A percentile compares a stretch with the other conserved stretches of the same genome.
Conservation (phyloP, 2,797 vertebrate species). For the Fringilla coelebs region DNA sequence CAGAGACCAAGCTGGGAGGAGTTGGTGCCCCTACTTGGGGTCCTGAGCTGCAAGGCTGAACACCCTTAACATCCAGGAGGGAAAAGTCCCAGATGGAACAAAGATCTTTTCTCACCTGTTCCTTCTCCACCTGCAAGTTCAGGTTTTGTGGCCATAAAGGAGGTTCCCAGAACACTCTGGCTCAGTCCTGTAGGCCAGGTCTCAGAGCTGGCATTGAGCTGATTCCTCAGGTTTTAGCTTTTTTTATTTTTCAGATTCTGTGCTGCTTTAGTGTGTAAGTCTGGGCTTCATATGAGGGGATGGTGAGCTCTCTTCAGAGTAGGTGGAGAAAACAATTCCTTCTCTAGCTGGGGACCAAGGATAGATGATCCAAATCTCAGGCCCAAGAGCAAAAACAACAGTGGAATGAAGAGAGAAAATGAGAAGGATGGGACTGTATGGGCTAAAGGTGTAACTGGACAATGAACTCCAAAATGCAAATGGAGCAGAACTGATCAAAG, state of each 20-base stretch:
- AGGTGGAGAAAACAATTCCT: background rate
- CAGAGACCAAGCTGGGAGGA: background rate
- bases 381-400: background rate
- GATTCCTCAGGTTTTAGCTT: background rate
- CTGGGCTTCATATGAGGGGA: background rate
- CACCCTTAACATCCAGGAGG: background rate
- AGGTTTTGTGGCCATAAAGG: background rate
- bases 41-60: rapidly evolving
- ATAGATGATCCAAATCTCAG: background rate
- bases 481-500: rapidly evolving
- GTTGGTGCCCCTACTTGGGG: rapidly evolving
- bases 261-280: background rate
- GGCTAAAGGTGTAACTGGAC: rapidly evolving
- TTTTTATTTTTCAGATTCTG: background rate
- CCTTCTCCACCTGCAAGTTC: background rate
- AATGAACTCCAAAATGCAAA: background rate
- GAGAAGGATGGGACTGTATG: background rate
- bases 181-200: background rate
- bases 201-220: rapidly evolving
- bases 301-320: background rate
- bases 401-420: background rate
- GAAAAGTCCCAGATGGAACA: background rate
- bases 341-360: background rate
- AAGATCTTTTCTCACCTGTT: background rate
- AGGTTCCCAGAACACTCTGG: background rate